Conservation (phyloP, 2,888 invertebrate genomes). For the Eumerus sabulonum region DNA sequence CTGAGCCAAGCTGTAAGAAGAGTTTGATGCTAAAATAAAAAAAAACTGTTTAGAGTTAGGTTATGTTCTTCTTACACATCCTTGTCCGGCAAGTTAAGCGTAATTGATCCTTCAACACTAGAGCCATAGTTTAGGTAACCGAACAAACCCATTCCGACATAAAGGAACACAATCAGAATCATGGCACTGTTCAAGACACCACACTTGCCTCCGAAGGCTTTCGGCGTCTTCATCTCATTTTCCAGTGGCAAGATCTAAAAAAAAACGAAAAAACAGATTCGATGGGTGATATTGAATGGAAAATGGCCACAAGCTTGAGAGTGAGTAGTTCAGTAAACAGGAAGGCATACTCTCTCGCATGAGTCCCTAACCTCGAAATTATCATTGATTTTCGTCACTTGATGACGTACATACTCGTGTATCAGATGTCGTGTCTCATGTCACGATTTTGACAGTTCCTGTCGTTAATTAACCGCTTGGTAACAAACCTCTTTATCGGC, state of each 20-base stretch:
- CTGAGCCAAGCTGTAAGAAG: constrained; percentile 82
- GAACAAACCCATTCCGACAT: constrained; percentile 92
- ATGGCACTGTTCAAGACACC: constrained; percentile 94
- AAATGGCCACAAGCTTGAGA: too few species aligned
- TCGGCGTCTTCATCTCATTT: constrained; percentile 95
- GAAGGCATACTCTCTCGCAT: too few species aligned
- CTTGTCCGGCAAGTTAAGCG: constrained; percentile 87
- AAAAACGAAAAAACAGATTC: constrained; percentile 9
- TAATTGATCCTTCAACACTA: constrained; percentile 87
- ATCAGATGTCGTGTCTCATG: too few species aligned
- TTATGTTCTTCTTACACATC: constrained; percentile 81
- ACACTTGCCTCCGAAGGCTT: constrained; percentile 87
- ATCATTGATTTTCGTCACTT: too few species aligned
- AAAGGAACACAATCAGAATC: constrained; percentile 89
- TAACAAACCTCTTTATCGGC: too few species aligned
- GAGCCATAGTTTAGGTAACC: constrained; percentile 93
- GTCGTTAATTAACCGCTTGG: too few species aligned
- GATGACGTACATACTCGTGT: too few species aligned
- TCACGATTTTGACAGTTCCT: too few species aligned
- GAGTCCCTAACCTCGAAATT: too few species aligned
- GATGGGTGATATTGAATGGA: too few species aligned
- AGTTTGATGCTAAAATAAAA: not conserved
- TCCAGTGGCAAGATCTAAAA: constrained; percentile 92
- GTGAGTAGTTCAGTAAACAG: too few species aligned
- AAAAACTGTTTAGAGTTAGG: not conserved